Evolutionary conservation across 2,113 vertebrate genomes (phyloP).

Genomic region (Arenaria interpres): DNA sequence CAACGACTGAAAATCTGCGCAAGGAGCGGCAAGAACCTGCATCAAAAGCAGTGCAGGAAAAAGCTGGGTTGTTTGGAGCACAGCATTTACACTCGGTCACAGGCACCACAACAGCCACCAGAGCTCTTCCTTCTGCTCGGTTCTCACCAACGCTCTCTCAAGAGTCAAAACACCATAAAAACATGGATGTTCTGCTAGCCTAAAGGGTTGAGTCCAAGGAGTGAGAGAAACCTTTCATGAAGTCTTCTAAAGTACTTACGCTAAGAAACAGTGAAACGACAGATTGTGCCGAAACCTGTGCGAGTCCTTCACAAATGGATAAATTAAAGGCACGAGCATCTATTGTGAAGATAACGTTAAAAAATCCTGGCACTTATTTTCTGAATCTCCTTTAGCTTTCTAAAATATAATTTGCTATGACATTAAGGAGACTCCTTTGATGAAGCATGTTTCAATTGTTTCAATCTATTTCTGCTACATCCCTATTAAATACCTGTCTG

Average conservation of each 20-base stretch:
- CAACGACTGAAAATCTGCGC: background rate
- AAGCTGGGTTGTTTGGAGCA: background rate
- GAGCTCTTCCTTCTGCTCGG: background rate
- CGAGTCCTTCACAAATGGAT: background rate
- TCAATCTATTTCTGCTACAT: background rate
- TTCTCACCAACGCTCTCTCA: background rate
- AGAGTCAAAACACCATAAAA: background rate
- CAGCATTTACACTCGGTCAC: conserved; percentile 50
- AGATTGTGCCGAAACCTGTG: background rate
- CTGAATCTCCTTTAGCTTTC: background rate
- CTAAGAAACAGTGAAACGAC: background rate
- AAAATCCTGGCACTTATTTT: background rate
- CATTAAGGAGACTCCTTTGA: background rate
- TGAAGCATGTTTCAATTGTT: background rate
- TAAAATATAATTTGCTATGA: background rate
- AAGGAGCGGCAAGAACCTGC: background rate
- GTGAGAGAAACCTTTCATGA: background rate
- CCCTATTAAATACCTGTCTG: conserved; percentile 86
- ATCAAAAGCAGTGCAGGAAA: background rate
- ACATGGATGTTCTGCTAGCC: background rate
- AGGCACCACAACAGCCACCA: background rate
- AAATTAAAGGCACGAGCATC: background rate
- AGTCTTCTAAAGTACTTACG: background rate
- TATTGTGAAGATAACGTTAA: background rate
- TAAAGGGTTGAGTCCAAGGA: conserved; percentile 14